Evolutionary conservation across 2,113 vertebrate species (phyloP).

Genomic region (Cairina moschata): DNA sequence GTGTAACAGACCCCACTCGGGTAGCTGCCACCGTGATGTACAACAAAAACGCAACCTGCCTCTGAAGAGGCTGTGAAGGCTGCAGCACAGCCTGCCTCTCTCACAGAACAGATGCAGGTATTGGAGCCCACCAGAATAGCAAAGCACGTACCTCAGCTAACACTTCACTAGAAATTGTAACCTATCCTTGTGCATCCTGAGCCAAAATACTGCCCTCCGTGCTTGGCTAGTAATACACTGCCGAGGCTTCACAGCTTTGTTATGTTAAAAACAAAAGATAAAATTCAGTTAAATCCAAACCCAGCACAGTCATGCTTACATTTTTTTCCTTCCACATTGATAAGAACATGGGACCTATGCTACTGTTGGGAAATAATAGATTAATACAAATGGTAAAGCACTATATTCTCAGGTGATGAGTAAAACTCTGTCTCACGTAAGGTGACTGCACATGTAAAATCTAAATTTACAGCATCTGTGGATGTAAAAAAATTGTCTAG

Average conservation of each 20-base stretch:
- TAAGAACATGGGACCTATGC: neutral
- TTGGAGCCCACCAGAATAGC: neutral
- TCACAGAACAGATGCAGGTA: neutral
- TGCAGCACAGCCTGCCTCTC: neutral
- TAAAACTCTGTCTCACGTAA: neutral
- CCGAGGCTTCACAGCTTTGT: neutral
- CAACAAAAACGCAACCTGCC: neutral
- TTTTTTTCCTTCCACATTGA: neutral
- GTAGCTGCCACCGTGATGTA: accelerated
- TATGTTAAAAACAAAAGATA: neutral
- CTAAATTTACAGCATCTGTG: neutral
- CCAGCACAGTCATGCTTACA: neutral
- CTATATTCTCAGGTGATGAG: neutral
- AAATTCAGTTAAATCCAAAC: neutral
- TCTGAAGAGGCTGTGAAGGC: neutral
- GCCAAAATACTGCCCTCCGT: neutral
- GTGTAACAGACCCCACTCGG: neutral
- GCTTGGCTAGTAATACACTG: neutral
- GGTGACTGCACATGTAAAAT: neutral
- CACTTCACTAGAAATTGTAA: neutral
- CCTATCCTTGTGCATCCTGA: neutral
- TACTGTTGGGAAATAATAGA: neutral
- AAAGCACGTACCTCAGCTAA: neutral
- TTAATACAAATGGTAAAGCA: neutral
- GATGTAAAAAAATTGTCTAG: neutral